Percentiles rank a stretch among this genome's conserved stretches.
phyloP scores from a whole-genome alignment of 2,113 vertebrate genomes.

The Oxyura jamaicensis region DNA sequence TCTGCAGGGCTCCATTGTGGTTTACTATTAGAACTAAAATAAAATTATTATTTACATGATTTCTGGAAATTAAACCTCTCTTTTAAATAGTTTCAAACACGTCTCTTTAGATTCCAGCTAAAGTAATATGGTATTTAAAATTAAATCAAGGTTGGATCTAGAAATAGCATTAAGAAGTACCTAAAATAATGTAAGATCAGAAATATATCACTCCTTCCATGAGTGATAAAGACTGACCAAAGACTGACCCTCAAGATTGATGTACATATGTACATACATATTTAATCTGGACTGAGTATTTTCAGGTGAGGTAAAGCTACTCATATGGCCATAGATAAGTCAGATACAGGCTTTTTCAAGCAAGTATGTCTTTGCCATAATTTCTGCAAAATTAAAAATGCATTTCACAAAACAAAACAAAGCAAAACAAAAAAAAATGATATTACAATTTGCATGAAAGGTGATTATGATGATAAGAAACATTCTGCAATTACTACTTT shows the following conservation, averaged over 20 bases:
- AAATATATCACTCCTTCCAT: neutral
- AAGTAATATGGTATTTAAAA: neutral
- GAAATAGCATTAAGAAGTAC: neutral
- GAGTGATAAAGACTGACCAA: neutral
- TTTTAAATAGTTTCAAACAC: neutral
- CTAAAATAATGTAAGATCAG: neutral
- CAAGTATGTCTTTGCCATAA: neutral
- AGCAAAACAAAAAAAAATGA: too few relatives aligned
- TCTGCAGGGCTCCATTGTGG: neutral
- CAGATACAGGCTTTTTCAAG: neutral
- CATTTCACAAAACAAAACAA: neutral
- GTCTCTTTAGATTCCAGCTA: neutral
- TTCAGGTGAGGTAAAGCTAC: neutral
- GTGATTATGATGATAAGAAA: neutral
- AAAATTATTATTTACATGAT: neutral
- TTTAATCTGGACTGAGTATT: neutral
- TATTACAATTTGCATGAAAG: neutral
- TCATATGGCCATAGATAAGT: neutral
- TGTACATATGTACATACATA: neutral
- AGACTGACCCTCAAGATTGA: neutral
- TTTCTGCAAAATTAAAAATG: neutral
- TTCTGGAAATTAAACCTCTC: neutral
- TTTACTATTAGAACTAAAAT: neutral
- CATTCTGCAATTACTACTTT: neutral
- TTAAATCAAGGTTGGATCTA: neutral